Evolutionary conservation across 2,797 vertebrate genomes (phyloP).

Genomic region (Esox masquinongy): DNA sequence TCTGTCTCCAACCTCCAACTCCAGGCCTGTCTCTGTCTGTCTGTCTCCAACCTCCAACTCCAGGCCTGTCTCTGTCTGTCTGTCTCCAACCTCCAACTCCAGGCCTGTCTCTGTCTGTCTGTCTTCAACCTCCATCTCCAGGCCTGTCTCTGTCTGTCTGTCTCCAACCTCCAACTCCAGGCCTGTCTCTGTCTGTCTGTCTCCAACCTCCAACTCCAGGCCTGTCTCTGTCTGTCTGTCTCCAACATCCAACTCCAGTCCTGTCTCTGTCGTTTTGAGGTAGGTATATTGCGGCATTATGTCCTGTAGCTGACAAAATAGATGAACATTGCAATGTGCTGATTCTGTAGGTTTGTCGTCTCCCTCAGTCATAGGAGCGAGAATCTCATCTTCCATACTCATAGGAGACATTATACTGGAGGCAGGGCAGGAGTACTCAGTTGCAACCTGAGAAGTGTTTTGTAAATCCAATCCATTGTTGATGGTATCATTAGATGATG

Average conservation of each 20-base stretch:
- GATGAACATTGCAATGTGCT: neutral
- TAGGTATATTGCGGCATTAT: conserved; percentile 12
- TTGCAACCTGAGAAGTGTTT: neutral
- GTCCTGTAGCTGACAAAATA: conserved; percentile 4
- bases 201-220: no score
- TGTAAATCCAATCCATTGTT: conserved; percentile 6
- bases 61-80: neutral
- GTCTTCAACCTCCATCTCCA: no score
- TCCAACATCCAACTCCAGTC: neutral
- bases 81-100: no score
- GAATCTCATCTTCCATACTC: conserved; percentile 14
- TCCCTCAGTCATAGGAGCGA: neutral
- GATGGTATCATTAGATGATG: neutral
- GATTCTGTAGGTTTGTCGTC: neutral
- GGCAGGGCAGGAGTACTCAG: conserved; percentile 12
- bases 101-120: no score
- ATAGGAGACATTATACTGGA: conserved; percentile 7
- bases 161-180: no score
- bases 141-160: no score
- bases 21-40: neutral
- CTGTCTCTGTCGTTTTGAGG: conserved; percentile 3
- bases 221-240: neutral
- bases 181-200: no score
- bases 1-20: no score
- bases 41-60: neutral